phyloP scores from a whole-genome alignment of 2,888 invertebrate genomes.

The Hololepta plana region DNA sequence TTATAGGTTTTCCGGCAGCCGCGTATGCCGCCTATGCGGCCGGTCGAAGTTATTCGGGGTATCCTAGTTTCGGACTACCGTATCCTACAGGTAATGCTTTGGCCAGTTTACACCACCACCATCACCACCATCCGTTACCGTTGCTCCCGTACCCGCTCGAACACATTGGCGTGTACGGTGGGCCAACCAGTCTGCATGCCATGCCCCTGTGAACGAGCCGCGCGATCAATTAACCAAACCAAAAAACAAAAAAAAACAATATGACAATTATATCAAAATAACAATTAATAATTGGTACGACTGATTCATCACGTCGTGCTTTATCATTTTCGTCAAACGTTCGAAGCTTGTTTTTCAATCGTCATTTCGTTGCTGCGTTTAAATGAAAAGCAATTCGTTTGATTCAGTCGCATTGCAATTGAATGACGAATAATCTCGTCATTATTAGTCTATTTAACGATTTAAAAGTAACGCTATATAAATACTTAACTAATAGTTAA shows the following conservation, averaged over 20 bases:
- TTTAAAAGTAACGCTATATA: too few species aligned
- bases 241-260: too few species aligned
- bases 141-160: slow-evolving; percentile 47
- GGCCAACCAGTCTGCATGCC: slow-evolving; percentile 45
- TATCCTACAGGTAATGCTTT: slow-evolving; percentile 92
- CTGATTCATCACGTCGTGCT: too few species aligned
- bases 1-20: slow-evolving; percentile 81
- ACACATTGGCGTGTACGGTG: slow-evolving; percentile 37
- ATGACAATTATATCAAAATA: slow-evolving; percentile 9
- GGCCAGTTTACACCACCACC: slow-evolving; percentile 60
- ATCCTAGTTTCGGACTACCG: slow-evolving; percentile 95
- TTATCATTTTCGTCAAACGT: too few species aligned
- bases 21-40: slow-evolving; percentile 93
- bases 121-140: slow-evolving; percentile 36
- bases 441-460: too few species aligned
- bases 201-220: slow-evolving; percentile 55
- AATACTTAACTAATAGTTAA: too few species aligned
- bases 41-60: slow-evolving; percentile 91
- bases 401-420: too few species aligned
- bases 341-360: too few species aligned
- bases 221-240: slow-evolving; percentile 3
- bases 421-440: too few species aligned
- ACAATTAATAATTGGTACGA: too few species aligned
- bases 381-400: too few species aligned
- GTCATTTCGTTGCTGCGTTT: too few species aligned